These are phyloP conservation scores for Drosophila seclusa DNA, from an alignment of 2,888 invertebrate species.

Conservation along the genomic window DNA sequence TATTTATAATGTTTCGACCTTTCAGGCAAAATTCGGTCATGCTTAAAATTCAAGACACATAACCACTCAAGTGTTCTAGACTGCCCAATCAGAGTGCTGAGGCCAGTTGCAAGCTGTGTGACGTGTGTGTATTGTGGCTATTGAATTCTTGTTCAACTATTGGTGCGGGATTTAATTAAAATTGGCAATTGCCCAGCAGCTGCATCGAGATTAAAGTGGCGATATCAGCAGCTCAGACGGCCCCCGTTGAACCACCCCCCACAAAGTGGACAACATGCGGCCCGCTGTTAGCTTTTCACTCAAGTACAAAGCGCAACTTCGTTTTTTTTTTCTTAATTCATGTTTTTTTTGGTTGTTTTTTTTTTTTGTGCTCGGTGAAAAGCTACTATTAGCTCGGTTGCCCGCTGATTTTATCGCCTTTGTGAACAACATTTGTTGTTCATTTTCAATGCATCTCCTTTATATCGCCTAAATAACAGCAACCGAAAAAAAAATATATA, in stretches of 20 bases:
- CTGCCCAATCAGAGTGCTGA: conserved; percentile 4
- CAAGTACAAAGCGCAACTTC: conserved; percentile 45
- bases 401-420: conserved; percentile 72
- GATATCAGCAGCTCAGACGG: conserved; percentile 27
- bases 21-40: conserved; percentile 2
- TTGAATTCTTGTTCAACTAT: conserved; percentile 18
- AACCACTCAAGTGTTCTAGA: conserved; percentile 8
- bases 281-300: conserved; percentile 40
- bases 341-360: conserved; percentile 17
- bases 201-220: conserved; percentile 39
- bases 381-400: conserved; percentile 53
- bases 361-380: conserved; percentile 32
- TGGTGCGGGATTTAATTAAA: conserved; percentile 66
- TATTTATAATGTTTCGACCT: conserved; percentile 43
- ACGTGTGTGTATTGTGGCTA: conserved; percentile 8
- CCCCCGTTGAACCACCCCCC: conserved; percentile 6
- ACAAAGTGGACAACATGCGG: conserved; percentile 32
- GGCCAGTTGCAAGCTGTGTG: conserved; percentile 28
- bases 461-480: conserved; percentile 18
- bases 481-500: conserved; percentile 5
- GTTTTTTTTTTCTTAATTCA: conserved; percentile 1
- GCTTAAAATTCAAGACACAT: conserved; percentile 39
- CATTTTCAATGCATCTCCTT: conserved; percentile 34
- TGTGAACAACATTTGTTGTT: conserved; percentile 43
- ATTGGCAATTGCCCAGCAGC: conserved; percentile 35